These are phyloP conservation scores for Lineus longissimus DNA, from an alignment of 1,140 invertebrate genomes.

Conservation along the genomic window DNA sequence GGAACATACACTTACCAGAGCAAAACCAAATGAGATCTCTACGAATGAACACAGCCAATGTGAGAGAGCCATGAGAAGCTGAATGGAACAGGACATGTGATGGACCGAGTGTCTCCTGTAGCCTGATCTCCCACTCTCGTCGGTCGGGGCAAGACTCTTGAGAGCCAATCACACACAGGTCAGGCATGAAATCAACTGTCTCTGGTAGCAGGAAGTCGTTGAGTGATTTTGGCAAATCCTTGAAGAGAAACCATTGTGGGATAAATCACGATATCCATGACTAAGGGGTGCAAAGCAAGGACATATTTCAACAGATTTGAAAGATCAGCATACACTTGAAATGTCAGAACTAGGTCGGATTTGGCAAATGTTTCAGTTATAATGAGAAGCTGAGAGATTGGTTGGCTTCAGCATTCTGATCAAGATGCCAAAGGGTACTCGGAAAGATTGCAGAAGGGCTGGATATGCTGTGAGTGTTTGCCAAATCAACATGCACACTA, in stretches of 20 bases:
- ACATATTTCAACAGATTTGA: too few species aligned
- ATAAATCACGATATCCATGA: too few species aligned
- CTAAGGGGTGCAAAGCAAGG: too few species aligned
- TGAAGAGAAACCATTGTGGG: too few species aligned
- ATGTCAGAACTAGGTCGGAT: too few species aligned
- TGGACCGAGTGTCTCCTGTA: constrained; percentile 87
- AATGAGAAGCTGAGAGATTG: too few species aligned
- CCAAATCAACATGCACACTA: too few species aligned
- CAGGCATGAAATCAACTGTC: constrained; percentile 74
- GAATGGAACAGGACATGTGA: constrained; percentile 84
- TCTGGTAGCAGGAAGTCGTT: constrained; percentile 85
- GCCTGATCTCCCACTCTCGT: constrained; percentile 82
- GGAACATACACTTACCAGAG: constrained; percentile 61
- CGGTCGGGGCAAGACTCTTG: constrained; percentile 72
- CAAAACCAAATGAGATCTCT: constrained; percentile 92
- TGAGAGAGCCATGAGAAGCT: constrained; percentile 75
- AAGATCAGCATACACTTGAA: constrained; percentile 13
- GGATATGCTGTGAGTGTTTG: too few species aligned
- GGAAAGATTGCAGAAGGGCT: too few species aligned
- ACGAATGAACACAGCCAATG: constrained; percentile 79
- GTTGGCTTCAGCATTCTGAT: too few species aligned
- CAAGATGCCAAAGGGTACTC: too few species aligned
- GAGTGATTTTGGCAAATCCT: constrained; percentile 62
- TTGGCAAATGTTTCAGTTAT: too few species aligned
- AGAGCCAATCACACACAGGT: constrained; percentile 86